These are phyloP conservation scores for Siderastrea siderea DNA, from an alignment of 92 coral and sea anemone species.

Conservation along the genomic window DNA sequence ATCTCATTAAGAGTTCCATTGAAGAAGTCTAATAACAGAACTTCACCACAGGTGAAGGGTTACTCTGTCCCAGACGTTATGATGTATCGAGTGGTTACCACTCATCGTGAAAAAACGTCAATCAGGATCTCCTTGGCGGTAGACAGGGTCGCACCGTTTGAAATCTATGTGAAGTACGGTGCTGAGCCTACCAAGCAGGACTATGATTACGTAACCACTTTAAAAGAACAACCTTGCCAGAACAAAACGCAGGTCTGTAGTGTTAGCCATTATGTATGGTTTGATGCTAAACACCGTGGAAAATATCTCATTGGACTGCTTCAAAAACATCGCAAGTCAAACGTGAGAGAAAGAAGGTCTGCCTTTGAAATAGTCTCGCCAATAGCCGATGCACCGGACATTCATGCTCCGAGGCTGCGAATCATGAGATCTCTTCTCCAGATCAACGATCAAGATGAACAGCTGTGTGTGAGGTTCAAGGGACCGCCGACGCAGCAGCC, in stretches of 20 bases:
- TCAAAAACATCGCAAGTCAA: background rate
- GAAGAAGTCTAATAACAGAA: background rate
- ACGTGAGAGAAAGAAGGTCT: background rate
- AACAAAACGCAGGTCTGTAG: background rate
- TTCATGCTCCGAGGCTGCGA: background rate
- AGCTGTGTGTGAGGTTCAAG: background rate
- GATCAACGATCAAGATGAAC: background rate
- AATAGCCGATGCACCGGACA: too few relatives aligned
- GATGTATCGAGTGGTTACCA: slow-evolving; percentile 6
- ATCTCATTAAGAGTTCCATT: slow-evolving; percentile 17
- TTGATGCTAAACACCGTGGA: slow-evolving; percentile 22
- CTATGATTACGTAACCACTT: background rate
- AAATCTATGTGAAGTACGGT: too few relatives aligned
- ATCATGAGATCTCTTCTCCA: background rate
- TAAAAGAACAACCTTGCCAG: slow-evolving; percentile 3
- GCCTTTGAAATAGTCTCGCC: background rate
- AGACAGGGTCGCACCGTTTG: too few relatives aligned
- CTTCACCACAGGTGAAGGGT: background rate
- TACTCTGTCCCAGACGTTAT: slow-evolving; percentile 25
- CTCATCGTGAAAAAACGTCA: background rate
- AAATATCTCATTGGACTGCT: slow-evolving; percentile 20
- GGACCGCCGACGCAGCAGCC: too few relatives aligned
- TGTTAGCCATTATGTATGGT: slow-evolving; percentile 2
- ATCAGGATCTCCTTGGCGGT: background rate
- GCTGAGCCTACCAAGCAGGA: slow-evolving; percentile 13